phyloP scores from a whole-genome alignment of 2,797 vertebrate genomes.

The Distichodus sexfasciatus region DNA sequence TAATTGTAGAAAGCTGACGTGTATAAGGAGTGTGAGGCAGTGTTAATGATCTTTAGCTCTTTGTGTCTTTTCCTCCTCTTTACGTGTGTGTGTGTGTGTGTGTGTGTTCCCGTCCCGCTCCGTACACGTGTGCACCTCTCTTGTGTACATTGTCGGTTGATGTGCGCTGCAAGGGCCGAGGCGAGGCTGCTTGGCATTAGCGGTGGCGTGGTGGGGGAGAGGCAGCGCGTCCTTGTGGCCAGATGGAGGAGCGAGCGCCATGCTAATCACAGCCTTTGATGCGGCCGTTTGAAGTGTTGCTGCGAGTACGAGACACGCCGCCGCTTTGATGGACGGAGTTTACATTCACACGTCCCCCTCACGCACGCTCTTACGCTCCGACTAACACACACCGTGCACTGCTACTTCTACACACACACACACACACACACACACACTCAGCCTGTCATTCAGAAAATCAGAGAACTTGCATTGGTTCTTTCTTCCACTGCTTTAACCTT shows the following conservation, averaged over 20 bases:
- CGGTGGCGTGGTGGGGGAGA: slow-evolving; percentile 49
- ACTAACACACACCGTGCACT: background rate
- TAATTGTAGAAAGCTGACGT: slow-evolving; percentile 38
- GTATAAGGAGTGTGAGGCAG: background rate
- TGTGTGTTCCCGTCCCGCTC: too few relatives aligned
- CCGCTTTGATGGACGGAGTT: slow-evolving; percentile 48
- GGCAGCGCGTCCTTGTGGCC: slow-evolving; percentile 50
- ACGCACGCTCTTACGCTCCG: background rate
- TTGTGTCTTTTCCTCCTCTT: slow-evolving; percentile 1
- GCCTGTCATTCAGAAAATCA: background rate
- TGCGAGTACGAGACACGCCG: slow-evolving; percentile 47
- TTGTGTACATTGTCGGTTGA: background rate
- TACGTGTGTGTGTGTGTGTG: background rate
- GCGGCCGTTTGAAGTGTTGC: slow-evolving; percentile 54
- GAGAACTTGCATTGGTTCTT: too few relatives aligned
- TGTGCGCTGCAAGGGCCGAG: background rate
- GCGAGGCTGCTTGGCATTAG: slow-evolving; percentile 59
- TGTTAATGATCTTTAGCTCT: slow-evolving; percentile 28
- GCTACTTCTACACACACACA: background rate
- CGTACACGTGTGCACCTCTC: too few relatives aligned
- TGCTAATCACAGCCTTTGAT: slow-evolving; percentile 57
- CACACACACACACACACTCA: background rate
- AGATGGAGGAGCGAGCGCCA: slow-evolving; percentile 52
- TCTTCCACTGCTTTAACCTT: background rate
- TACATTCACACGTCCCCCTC: slow-evolving; percentile 46